Percentiles rank a stretch among this genome's conserved stretches.
Evolutionary conservation across 2,113 vertebrate genomes (phyloP).

Genomic region (Lophotis ruficrista): DNA sequence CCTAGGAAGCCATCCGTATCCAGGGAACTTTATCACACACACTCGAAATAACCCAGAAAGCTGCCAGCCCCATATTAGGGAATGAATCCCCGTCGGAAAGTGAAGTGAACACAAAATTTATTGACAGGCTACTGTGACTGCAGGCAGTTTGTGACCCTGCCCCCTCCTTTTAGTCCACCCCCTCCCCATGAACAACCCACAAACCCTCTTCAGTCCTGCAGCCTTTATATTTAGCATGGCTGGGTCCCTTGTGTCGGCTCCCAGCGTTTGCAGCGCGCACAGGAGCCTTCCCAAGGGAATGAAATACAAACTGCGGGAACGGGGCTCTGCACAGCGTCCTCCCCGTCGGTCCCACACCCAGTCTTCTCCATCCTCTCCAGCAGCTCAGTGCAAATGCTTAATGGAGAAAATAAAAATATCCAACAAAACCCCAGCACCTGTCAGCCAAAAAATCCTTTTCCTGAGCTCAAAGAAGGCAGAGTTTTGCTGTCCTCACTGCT

Average conservation of each 20-base stretch:
- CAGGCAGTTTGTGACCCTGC: slow-evolving; percentile 60
- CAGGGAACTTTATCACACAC: slow-evolving; percentile 92
- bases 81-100: slow-evolving; percentile 85
- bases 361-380: neutral
- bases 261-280: rapidly evolving
- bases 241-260: neutral
- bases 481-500: neutral
- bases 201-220: neutral
- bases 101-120: slow-evolving; percentile 84
- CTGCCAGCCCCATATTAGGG: slow-evolving; percentile 92
- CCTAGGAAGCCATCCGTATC: slow-evolving; percentile 73
- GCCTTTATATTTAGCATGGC: slow-evolving; percentile 54
- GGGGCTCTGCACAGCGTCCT: neutral
- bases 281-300: neutral
- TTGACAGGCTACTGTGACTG: slow-evolving; percentile 83
- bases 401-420: neutral
- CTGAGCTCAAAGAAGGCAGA: neutral
- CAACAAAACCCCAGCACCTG: neutral
- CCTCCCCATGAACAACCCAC: neutral
- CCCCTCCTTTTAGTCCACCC: slow-evolving; percentile 24
- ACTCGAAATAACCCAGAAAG: slow-evolving; percentile 97
- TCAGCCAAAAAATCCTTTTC: neutral
- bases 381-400: neutral
- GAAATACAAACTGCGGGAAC: neutral
- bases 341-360: neutral